Conservation (phyloP, 2,888 invertebrate genomes). For the Scelioninae gen. 2 region DNA sequence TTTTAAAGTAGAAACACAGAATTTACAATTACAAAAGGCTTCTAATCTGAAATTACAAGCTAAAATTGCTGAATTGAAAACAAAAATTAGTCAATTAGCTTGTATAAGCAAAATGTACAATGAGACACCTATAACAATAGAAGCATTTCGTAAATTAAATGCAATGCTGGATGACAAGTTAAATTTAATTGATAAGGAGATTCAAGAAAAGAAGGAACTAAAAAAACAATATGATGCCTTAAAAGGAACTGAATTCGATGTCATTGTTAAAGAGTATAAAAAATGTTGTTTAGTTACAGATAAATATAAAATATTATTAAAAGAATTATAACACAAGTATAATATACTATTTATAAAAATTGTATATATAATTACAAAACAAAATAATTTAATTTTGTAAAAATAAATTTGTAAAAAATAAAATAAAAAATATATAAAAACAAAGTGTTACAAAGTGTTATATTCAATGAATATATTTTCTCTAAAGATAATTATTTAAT, state of each 20-base stretch:
- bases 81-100: conserved; percentile 71
- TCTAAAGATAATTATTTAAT: no score
- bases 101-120: conserved; percentile 74
- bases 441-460: no score
- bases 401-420: conserved; percentile 38
- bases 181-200: conserved; percentile 69
- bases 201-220: conserved; percentile 71
- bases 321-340: conserved; percentile 1
- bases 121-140: conserved; percentile 73
- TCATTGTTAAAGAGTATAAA: conserved; percentile 73
- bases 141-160: conserved; percentile 74
- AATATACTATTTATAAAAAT: neutral
- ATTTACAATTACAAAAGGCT: conserved; percentile 70
- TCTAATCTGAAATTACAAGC: conserved; percentile 65
- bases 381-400: neutral
- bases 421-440: conserved; percentile 8
- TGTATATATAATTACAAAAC: no score
- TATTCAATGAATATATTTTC: no score
- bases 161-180: conserved; percentile 73
- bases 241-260: conserved; percentile 74
- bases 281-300: conserved; percentile 73
- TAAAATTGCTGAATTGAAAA: conserved; percentile 70
- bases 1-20: conserved; percentile 69
- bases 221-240: conserved; percentile 74
- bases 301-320: conserved; percentile 72